Percentiles rank a stretch among this genome's conserved stretches.
Conservation (phyloP, 2,113 vertebrate genomes). For the Rana temporaria region DNA sequence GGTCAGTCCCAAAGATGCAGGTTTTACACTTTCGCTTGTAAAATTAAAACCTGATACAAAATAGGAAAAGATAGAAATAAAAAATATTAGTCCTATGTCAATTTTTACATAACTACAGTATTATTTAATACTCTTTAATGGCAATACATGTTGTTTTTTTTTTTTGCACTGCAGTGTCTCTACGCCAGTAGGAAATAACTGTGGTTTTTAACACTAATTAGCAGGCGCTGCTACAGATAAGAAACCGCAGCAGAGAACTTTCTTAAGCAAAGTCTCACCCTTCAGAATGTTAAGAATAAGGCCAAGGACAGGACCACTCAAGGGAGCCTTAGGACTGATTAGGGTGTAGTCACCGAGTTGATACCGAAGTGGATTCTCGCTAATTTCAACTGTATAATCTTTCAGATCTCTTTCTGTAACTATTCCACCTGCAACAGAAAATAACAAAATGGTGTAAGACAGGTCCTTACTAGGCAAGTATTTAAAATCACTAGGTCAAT, state of each 20-base stretch:
- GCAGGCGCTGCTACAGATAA: not conserved
- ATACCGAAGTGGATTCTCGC: slow-evolving; percentile 76
- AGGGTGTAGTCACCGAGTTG: slow-evolving; percentile 79
- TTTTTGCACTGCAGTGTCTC: not conserved
- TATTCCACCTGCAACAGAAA: slow-evolving; percentile 82
- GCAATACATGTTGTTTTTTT: not conserved
- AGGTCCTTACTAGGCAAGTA: not conserved
- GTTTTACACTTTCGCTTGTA: slow-evolving; percentile 75
- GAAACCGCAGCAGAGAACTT: not conserved
- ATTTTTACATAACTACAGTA: too few species aligned
- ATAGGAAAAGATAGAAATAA: not conserved
- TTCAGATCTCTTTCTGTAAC: slow-evolving; percentile 84
- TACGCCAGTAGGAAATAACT: not conserved
- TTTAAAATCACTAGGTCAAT: not conserved
- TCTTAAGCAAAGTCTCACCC: slow-evolving; percentile 69
- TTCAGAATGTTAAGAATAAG: slow-evolving; percentile 92
- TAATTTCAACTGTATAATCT: slow-evolving; percentile 77
- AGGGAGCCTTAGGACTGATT: slow-evolving; percentile 80
- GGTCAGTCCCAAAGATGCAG: slow-evolving; percentile 76
- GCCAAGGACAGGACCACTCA: slow-evolving; percentile 88
- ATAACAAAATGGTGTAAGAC: not conserved
- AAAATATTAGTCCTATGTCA: not conserved
- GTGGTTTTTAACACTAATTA: not conserved
- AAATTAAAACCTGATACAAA: slow-evolving; percentile 83
- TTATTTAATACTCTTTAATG: not conserved